phyloP scores from a whole-genome alignment of 2,888 invertebrate species.

The Aleiodes leptofemur region DNA sequence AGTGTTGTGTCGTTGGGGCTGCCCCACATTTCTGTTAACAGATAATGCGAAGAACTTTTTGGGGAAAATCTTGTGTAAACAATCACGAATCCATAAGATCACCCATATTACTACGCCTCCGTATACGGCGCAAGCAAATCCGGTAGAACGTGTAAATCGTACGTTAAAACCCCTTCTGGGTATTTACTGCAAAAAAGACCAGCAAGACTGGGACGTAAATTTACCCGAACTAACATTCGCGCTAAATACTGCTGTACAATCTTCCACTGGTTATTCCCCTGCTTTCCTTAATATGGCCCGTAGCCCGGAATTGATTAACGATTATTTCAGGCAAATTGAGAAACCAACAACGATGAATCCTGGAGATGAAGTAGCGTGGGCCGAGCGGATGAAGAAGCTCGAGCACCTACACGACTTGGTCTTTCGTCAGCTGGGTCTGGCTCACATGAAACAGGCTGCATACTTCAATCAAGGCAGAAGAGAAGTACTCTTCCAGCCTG shows the following conservation, averaged over 20 bases:
- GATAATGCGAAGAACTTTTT: constrained; percentile 5
- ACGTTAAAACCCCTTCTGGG: not conserved
- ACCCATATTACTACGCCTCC: not conserved
- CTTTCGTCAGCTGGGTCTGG: not conserved
- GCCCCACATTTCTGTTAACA: not conserved
- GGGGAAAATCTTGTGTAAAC: not conserved
- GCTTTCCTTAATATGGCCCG: constrained; percentile 9
- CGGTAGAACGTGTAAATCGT: not conserved
- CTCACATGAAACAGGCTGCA: constrained; percentile 9
- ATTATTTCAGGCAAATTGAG: not conserved
- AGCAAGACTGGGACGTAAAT: not conserved
- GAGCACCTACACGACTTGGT: not conserved
- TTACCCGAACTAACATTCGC: not conserved
- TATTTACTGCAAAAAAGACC: not conserved
- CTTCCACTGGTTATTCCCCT: not conserved
- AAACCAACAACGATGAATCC: not conserved
- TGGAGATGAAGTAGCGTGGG: not conserved
- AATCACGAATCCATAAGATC: not conserved
- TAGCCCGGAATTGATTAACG: not conserved
- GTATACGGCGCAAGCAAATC: constrained; percentile 4
- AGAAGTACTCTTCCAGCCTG: constrained; percentile 11
- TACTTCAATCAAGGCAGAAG: constrained; percentile 19
- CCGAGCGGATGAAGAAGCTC: not conserved
- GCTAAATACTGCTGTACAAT: not conserved
- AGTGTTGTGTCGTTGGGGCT: not conserved